Evolutionary conservation across 2,888 invertebrate genomes (phyloP), one percentile per base, ranked within the genome.

Genomic region (Melinopterus prodromus): DNA sequence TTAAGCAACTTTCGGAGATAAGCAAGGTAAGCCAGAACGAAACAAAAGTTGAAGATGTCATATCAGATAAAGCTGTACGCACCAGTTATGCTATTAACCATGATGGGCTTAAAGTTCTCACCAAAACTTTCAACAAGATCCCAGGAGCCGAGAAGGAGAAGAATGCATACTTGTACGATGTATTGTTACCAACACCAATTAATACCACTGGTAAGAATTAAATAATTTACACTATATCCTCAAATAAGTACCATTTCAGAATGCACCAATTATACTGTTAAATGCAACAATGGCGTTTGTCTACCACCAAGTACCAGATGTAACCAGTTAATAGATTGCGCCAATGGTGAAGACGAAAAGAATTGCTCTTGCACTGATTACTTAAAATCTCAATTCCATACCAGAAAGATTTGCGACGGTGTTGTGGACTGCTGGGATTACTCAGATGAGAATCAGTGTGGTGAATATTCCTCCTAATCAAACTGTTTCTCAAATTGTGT

Each of bases 341-440:
- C 91, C 6, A 92, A 92, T 81, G 94, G 94, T 0, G 93, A 93
- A 81, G 95, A 95, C 86, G 95, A 95, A 86, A 90, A 91, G 37
- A 92, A 92, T 78, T 95, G 95, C 86, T 92, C 93, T 16, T 96
- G 96, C 86, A 95, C 94, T 7, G 95, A 96, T 88, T 94, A 94
- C 84, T 88, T 96, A 71, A 91, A 91, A 79, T 92, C 94, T 0
- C 94, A 95, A 85, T 92, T 92, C 82, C 90, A 94, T 0, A 90
- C 93, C 81, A 91, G 94, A 14, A 95, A 96, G 88, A 93, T 96
- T 77, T 96, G 96, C 86, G 96, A 96, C 85, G 95, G 95, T 1
- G 91, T 94, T 36, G 92, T 94, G 0, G 95, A 96, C 86, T 96
- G 96, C 85, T 94, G 94, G 93, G 96, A 96, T 87, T 95, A 93